Evolutionary conservation across 2,797 vertebrate genomes (phyloP), one percentile per base, ranked within the genome.

Genomic region (Acanthopagrus latus): DNA sequence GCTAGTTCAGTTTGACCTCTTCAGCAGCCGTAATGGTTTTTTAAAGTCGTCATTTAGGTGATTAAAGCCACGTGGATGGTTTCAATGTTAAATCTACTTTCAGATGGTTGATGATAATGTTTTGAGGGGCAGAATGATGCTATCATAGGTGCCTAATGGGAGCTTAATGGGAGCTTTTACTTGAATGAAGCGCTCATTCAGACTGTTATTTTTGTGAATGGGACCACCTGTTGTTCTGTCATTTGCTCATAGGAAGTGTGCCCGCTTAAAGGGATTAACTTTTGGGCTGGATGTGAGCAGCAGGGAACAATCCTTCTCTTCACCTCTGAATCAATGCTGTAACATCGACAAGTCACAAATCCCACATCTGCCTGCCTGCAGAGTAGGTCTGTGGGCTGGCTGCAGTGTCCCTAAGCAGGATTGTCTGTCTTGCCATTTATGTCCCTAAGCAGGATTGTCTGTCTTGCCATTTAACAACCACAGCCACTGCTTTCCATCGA

Each of bases 141-240:
- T 38, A 62, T 71, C 58, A 82, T 81, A 58, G 60, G 51, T 82
- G 64, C 86, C 74, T 83, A 86, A 89, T 77, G 76, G 83, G 63
- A 65, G 85, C 72, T 88, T 86, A 90, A 86, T 21, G n/a, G 65
- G 38, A 43, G 78, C 76, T 86, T 91, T 90, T 84, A 89, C 64
- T 78, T 78, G 57, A 92, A 86, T 86, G 57, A 82, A 90, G 80
- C 54, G 58, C 46, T 82, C 58, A 78, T 71, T 72, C 55, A 76
- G 65, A 8, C 29, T 0, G 1, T 77, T 76, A 75, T 59, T 23
- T 80, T 46, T 85, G 66, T 86, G 69, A 88, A 86, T 84, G 54
- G 76, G 69, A 83, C 76, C 86, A 82, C 72, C 86, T 87, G 79
- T 87, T 89, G 72, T 76, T 73, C 23, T 70, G 64, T 83, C 54